Percentiles rank a stretch among this genome's conserved stretches.
Conservation (phyloP, 2,888 invertebrate species). For the Prosopocoilus inquinatus region DNA sequence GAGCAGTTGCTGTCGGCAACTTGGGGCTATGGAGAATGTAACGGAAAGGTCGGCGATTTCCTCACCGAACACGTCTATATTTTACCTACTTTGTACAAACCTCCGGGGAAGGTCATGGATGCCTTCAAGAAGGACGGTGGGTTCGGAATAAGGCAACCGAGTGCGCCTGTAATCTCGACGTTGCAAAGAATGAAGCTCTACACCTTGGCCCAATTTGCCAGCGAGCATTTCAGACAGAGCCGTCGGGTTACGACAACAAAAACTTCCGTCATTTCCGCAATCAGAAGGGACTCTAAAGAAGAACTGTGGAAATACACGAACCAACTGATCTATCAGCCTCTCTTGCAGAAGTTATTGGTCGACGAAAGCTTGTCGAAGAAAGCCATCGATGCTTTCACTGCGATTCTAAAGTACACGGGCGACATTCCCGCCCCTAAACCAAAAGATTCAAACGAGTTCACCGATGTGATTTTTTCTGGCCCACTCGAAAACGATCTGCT, state of each 20-base stretch:
- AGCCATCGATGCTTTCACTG: constrained; percentile 72
- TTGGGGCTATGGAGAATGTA: constrained; percentile 72
- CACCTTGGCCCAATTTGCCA: constrained; percentile 80
- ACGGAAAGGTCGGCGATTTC: constrained; percentile 76
- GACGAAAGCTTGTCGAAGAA: constrained; percentile 71
- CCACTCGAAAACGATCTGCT: constrained; percentile 73
- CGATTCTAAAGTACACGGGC: constrained; percentile 85
- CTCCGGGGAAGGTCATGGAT: constrained; percentile 65
- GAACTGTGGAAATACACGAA: constrained; percentile 82
- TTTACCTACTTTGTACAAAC: constrained; percentile 76
- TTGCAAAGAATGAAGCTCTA: constrained; percentile 70
- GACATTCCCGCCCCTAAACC: constrained; percentile 83
- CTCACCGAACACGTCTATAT: constrained; percentile 85
- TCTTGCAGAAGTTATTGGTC: constrained; percentile 71
- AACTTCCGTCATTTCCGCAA: constrained; percentile 64
- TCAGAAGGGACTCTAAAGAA: constrained; percentile 63
- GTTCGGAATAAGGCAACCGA: constrained; percentile 50
- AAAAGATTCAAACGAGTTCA: constrained; percentile 76
- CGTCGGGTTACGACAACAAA: constrained; percentile 55
- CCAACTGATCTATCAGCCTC: constrained; percentile 79
- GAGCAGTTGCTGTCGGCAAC: constrained; percentile 69
- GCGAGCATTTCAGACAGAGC: constrained; percentile 70
- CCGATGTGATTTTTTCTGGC: constrained; percentile 82
- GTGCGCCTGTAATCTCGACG: constrained; percentile 51
- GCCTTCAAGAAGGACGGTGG: constrained; percentile 61